Base-by-base conservation (phyloP, 2,888 invertebrate genomes). In the Auanema freiburgensis region DNA sequence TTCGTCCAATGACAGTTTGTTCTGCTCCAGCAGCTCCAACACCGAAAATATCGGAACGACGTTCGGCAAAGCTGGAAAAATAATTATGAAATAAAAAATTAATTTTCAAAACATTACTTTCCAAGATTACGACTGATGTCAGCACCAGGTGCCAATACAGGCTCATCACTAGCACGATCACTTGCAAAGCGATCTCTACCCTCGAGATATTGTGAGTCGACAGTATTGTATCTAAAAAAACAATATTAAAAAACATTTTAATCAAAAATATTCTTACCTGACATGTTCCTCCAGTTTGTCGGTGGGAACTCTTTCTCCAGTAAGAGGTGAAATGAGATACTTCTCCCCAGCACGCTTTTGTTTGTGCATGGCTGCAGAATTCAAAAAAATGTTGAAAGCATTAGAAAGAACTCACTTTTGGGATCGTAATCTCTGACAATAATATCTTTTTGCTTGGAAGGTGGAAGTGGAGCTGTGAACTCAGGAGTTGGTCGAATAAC, bases 31-130 rank as follows among this genome's bases (percentile, higher is more conserved):
- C 66, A 84, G 93, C 93, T 63, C 97, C 97, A 68, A 93, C 92
- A 86, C 98, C 98, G 87, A 99, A 99, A 86, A 98, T 98, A 88
- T 98, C 98, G 1, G 98, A 97, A 90, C 98, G 93, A 76, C 98
- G 89, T 85, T 98, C 97, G 0, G 98, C 98, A 81, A 98, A 77
- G 46, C 71, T 71, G 87, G 84, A 92, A 25, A 8, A 33, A 33
- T 5, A 33, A 33, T n/a, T 33, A 21, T 55, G 44, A 57, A 1
- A 46, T 11, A 6, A n/a, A 57, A 16, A 11, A 21, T 23, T 21
- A n/a, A n/a, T 55, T 5, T 18, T 21, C 10, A 51, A 25, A 54
- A 44, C 11, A 51, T 11, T 23, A 70, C 63, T 69, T 66, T 25
- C 66, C 71, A 83, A 98, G 89, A 83, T 92, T 93, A 54, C 92